phyloP scores from a whole-genome alignment of 1,140 invertebrate genomes.

The Plectus sambesii region DNA sequence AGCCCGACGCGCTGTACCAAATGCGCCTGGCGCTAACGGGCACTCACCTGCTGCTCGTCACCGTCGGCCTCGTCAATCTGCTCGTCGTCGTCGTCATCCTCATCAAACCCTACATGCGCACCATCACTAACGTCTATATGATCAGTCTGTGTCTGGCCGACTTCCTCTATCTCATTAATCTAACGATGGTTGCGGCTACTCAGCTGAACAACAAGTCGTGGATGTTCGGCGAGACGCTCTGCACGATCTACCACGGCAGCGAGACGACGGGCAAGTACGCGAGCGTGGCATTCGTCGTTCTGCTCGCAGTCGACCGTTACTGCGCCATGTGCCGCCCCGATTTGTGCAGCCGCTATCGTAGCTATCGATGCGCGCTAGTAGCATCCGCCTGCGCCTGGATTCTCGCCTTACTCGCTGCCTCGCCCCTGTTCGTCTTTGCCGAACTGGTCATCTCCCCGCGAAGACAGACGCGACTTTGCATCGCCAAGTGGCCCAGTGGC shows the following conservation, averaged over 20 bases:
- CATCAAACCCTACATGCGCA: constrained; percentile 39
- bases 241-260: constrained; percentile 40
- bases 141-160: constrained; percentile 42
- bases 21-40: constrained; percentile 36
- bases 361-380: constrained; percentile 32
- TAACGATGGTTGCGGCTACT: constrained; percentile 41
- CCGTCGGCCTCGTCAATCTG: constrained; percentile 37
- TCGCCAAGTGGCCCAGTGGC: constrained; percentile 41
- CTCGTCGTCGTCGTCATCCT: constrained; percentile 38
- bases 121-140: constrained; percentile 45
- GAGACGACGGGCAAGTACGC: constrained; percentile 43
- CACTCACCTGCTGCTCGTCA: constrained; percentile 39
- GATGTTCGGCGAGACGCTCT: constrained; percentile 39
- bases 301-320: constrained; percentile 41
- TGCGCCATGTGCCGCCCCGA: constrained; percentile 41
- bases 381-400: constrained; percentile 34
- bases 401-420: constrained; percentile 31
- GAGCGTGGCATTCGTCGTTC: constrained; percentile 43
- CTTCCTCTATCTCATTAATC: constrained; percentile 41
- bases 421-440: constrained; percentile 35
- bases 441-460: constrained; percentile 33
- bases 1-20: no score
- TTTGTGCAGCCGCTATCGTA: constrained; percentile 37
- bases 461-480: no score
- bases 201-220: constrained; percentile 44